phyloP scores from a whole-genome alignment of 2,888 invertebrate genomes.

The Deilephila porcellus region DNA sequence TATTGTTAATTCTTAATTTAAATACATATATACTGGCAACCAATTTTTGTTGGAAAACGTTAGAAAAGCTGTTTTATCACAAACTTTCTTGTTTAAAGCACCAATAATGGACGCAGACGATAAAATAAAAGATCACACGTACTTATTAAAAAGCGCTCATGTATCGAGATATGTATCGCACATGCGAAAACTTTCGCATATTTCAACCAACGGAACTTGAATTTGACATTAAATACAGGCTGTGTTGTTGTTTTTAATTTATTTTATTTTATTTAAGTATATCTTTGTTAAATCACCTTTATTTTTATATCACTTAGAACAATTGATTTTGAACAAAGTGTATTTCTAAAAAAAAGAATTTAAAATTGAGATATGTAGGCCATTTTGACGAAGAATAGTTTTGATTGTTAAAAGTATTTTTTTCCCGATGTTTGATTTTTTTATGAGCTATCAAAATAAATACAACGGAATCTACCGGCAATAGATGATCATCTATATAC shows the following conservation, averaged over 20 bases:
- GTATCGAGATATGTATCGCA: conserved; percentile 35
- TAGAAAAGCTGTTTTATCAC: background rate
- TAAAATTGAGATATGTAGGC: too few relatives aligned
- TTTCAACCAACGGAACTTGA: conserved; percentile 21
- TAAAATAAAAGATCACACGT: conserved; percentile 19
- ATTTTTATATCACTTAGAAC: background rate
- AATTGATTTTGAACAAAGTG: background rate
- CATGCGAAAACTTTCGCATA: conserved; percentile 40
- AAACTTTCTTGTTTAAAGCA: background rate
- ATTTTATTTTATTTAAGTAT: background rate
- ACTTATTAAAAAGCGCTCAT: conserved; percentile 18
- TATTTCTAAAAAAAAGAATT: too few relatives aligned
- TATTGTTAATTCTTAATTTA: background rate
- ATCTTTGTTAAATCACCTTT: background rate
- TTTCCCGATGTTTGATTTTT: too few relatives aligned
- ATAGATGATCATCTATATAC: too few relatives aligned
- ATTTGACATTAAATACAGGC: conserved; percentile 9
- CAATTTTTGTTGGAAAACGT: background rate
- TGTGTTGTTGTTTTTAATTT: background rate
- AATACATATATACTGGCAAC: background rate
- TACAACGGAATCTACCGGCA: too few relatives aligned
- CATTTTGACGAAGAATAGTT: too few relatives aligned
- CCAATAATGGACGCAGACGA: background rate
- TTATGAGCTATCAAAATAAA: too few relatives aligned
- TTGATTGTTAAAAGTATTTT: too few relatives aligned